phyloP scores from a whole-genome alignment of 2,888 invertebrate genomes.

The Holacanthella duospinosa region DNA sequence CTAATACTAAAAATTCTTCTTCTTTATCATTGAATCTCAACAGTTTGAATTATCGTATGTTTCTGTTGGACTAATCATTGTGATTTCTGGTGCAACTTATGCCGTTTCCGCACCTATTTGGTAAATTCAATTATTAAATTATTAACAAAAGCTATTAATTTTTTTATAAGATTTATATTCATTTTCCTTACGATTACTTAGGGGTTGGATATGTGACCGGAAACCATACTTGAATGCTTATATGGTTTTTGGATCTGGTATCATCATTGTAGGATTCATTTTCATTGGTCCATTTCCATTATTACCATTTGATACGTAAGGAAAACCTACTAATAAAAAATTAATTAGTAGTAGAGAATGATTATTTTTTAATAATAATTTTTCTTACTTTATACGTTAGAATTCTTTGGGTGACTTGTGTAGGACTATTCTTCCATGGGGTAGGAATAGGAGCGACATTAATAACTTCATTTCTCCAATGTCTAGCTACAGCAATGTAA shows the following conservation, averaged over 20 bases:
- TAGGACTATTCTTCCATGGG: not conserved
- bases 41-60: conserved; percentile 38
- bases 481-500: not conserved
- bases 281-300: not conserved
- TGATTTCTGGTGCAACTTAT: conserved; percentile 73
- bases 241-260: not conserved
- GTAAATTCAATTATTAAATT: not conserved
- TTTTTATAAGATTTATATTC: not conserved
- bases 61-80: conserved; percentile 50
- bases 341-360: not conserved
- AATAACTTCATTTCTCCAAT: not conserved
- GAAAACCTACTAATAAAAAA: not conserved
- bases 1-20: too few relatives aligned
- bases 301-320: not conserved
- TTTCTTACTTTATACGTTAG: not conserved
- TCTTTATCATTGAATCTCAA: too few relatives aligned
- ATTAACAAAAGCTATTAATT: not conserved
- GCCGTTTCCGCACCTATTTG: conserved; percentile 63
- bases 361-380: not conserved
- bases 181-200: too few relatives aligned
- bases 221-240: not conserved
- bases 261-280: not conserved
- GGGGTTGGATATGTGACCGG: not conserved
- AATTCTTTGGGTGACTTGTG: not conserved
- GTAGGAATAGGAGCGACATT: not conserved